Evolutionary conservation across 2,797 vertebrate species (phyloP).

Genomic region (Trichosurus vulpecula): DNA sequence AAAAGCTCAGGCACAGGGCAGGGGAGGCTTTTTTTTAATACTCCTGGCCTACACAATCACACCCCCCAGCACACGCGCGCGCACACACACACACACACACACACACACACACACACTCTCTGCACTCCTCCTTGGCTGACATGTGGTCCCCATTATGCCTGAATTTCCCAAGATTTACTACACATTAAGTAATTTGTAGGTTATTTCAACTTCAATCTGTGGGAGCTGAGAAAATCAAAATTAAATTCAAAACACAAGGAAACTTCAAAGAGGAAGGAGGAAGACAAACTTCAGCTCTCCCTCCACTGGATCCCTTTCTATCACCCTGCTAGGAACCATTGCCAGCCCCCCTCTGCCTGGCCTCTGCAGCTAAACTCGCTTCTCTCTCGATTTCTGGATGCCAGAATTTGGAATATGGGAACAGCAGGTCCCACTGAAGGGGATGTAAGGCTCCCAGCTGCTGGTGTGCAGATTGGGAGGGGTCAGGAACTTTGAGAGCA

Average conservation of each 20-base stretch:
- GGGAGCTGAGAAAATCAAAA: constrained; percentile 89
- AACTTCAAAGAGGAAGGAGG: constrained; percentile 85
- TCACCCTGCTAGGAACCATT: background rate
- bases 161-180: constrained; percentile 92
- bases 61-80: constrained; percentile 55
- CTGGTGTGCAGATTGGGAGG: background rate
- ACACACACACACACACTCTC: constrained; percentile 44
- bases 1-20: background rate
- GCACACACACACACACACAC: background rate
- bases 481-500: background rate
- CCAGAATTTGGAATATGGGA: background rate
- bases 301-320: background rate
- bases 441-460: background rate
- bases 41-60: background rate
- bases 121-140: constrained; percentile 81
- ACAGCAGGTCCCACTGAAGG: background rate
- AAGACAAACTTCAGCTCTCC: constrained; percentile 56
- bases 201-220: constrained; percentile 92
- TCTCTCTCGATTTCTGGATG: background rate
- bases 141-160: constrained; percentile 91
- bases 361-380: background rate
- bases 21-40: background rate
- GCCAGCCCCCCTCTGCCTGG: constrained; percentile 9
- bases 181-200: constrained; percentile 94
- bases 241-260: constrained; percentile 89